Percentiles rank a stretch among this genome's conserved stretches.
These are phyloP conservation scores for Leucophora obtusa DNA, from an alignment of 2,888 invertebrate genomes.

Conservation along the genomic window DNA sequence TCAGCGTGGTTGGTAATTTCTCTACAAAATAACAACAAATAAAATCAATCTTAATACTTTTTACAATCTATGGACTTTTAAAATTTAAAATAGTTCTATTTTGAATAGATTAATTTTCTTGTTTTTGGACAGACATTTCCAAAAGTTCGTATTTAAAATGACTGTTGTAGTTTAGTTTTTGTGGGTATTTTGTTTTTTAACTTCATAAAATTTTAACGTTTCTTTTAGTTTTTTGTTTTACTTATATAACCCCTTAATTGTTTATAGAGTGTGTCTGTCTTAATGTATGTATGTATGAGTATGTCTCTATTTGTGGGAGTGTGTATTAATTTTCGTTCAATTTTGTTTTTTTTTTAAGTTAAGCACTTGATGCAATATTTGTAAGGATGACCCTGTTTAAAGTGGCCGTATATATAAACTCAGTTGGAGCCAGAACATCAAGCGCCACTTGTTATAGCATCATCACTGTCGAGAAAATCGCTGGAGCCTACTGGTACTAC, in stretches of 20 bases:
- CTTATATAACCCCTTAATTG: conserved; percentile 29
- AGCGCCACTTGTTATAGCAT: conserved; percentile 56
- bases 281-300: neutral
- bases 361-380: conserved; percentile 63
- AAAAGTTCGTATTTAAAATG: conserved; percentile 18
- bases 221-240: conserved; percentile 6
- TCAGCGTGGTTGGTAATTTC: neutral
- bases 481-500: conserved; percentile 50
- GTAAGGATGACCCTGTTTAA: conserved; percentile 44
- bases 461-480: conserved; percentile 57
- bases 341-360: conserved; percentile 43
- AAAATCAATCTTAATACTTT: conserved; percentile 49
- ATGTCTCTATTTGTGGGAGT: neutral
- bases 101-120: conserved; percentile 11
- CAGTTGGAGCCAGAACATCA: conserved; percentile 59
- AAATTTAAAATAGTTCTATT: conserved; percentile 39
- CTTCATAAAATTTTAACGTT: neutral
- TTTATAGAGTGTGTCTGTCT: conserved; percentile 13
- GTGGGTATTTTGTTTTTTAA: neutral
- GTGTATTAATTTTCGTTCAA: conserved; percentile 36
- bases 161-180: neutral
- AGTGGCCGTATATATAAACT: conserved; percentile 42
- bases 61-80: conserved; percentile 59
- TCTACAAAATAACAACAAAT: conserved; percentile 47
- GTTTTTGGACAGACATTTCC: conserved; percentile 38